Conservation (phyloP, 2,888 invertebrate genomes). For the Mechanitis mazaeus region DNA sequence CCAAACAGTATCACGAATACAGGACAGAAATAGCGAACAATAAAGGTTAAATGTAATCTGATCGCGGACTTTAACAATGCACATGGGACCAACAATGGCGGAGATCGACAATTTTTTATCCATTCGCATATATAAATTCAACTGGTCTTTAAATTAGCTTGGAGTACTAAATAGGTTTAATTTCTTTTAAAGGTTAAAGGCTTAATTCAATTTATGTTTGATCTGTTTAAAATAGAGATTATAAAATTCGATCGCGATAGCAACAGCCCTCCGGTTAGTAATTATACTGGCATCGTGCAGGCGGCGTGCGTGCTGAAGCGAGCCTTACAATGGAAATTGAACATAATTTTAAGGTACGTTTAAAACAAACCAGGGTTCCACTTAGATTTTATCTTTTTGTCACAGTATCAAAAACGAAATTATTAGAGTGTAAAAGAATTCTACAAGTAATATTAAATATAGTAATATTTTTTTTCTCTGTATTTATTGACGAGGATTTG, state of each 20-base stretch:
- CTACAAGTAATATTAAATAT: background rate
- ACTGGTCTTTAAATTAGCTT: conserved; percentile 31
- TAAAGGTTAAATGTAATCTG: conserved; percentile 60
- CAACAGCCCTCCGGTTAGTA: conserved; percentile 22
- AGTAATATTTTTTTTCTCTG: background rate
- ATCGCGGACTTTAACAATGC: conserved; percentile 53
- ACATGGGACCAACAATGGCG: conserved; percentile 41
- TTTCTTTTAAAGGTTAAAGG: conserved; percentile 8
- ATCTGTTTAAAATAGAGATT: conserved; percentile 18
- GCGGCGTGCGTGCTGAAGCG: conserved; percentile 17
- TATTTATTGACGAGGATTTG: no score
- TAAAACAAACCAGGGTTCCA: background rate
- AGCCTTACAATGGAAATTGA: conserved; percentile 19
- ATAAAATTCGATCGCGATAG: conserved; percentile 27
- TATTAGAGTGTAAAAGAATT: background rate
- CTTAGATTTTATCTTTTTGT: background rate
- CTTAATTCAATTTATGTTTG: conserved; percentile 8
- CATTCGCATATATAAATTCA: conserved; percentile 30
- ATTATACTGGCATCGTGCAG: conserved; percentile 25
- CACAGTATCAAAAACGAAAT: background rate
- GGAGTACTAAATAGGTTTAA: conserved; percentile 24
- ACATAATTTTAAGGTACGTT: conserved; percentile 17
- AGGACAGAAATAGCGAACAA: conserved; percentile 46
- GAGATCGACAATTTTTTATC: conserved; percentile 35
- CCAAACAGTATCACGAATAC: conserved; percentile 35